Conservation (phyloP, 2,888 invertebrate genomes). For the Campoplex capitator region DNA sequence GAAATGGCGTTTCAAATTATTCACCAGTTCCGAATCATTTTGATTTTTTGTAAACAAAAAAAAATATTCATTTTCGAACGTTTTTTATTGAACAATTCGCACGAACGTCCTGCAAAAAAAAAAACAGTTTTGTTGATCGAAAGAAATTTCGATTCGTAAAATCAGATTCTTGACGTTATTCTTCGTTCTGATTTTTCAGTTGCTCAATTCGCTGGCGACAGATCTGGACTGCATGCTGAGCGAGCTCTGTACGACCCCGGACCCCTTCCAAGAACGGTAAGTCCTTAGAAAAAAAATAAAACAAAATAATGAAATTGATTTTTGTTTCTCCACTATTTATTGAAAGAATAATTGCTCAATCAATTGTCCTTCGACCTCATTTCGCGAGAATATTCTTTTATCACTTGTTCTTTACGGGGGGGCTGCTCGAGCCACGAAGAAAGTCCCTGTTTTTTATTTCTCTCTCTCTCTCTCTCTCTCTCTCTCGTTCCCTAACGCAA, state of each 20-base stretch:
- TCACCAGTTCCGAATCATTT: no score
- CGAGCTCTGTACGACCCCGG: conserved; percentile 91
- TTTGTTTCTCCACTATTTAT: conserved; percentile 11
- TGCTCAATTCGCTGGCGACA: conserved; percentile 92
- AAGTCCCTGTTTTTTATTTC: conserved; percentile 21
- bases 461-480: no score
- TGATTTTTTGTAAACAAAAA: background rate
- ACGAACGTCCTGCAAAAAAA: background rate
- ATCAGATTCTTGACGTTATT: background rate
- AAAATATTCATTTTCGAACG: background rate
- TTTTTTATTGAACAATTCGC: background rate
- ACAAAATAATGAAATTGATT: conserved; percentile 3
- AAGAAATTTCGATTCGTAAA: no score
- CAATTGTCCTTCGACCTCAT: conserved; percentile 48
- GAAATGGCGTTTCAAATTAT: no score
- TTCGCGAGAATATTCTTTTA: conserved; percentile 55
- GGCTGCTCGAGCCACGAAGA: background rate
- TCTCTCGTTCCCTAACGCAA: background rate
- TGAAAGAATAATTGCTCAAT: conserved; percentile 24
- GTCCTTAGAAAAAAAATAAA: conserved; percentile 60
- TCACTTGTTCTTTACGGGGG: conserved; percentile 14
- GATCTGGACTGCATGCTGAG: conserved; percentile 95
- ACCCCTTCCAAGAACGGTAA: conserved; percentile 81
- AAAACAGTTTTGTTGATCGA: no score
- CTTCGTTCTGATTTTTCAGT: conserved; percentile 85